phyloP scores from a whole-genome alignment of 2,113 vertebrate genomes.

The Lota lota region DNA sequence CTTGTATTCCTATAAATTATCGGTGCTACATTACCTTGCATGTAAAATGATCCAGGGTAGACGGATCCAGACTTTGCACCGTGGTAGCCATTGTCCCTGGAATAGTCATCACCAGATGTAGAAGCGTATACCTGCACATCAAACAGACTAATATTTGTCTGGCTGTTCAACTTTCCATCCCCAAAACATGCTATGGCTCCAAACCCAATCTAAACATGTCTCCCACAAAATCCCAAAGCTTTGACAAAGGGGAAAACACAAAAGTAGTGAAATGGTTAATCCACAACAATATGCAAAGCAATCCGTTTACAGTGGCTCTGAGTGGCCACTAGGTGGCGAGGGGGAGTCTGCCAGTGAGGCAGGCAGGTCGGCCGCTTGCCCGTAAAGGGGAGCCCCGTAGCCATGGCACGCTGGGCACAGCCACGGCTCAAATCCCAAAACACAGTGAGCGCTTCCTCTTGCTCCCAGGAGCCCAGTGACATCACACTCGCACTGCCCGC shows the following conservation, averaged over 20 bases:
- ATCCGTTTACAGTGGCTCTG: slow-evolving; percentile 19
- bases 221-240: background rate
- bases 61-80: slow-evolving; percentile 83
- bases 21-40: slow-evolving; percentile 80
- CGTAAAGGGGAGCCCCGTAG: slow-evolving; percentile 59
- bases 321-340: slow-evolving; percentile 66
- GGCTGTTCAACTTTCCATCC: background rate
- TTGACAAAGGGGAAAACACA: background rate
- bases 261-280: background rate
- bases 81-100: slow-evolving; percentile 85
- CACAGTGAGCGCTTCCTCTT: slow-evolving; percentile 76
- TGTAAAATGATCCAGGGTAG: slow-evolving; percentile 91
- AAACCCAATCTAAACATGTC: background rate
- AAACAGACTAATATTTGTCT: slow-evolving; percentile 4
- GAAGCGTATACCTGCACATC: slow-evolving; percentile 88
- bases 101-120: slow-evolving; percentile 91
- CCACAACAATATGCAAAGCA: background rate
- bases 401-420: slow-evolving; percentile 76
- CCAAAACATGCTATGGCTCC: background rate
- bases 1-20: too few species aligned
- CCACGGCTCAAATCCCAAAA: slow-evolving; percentile 68
- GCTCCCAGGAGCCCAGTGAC: slow-evolving; percentile 71
- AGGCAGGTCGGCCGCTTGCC: slow-evolving; percentile 45
- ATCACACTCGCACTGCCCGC: slow-evolving; percentile 44
- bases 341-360: slow-evolving; percentile 48